A percentile compares a stretch with the other conserved stretches of the same genome.
Conservation (phyloP, 2,797 vertebrate species). For the Danio kyathit region DNA sequence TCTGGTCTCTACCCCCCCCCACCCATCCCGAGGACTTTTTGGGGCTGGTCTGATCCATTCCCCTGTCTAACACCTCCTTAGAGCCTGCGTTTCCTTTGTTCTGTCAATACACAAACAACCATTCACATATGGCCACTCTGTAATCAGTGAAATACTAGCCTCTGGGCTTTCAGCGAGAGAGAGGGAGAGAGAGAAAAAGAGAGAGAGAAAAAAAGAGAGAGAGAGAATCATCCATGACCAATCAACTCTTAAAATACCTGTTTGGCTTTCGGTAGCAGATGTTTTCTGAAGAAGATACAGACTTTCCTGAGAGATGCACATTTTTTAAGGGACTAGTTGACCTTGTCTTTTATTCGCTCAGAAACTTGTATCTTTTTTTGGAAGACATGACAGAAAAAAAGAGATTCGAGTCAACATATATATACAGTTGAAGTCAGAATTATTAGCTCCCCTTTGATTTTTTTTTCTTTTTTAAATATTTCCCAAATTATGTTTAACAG, state of each 20-base stretch:
- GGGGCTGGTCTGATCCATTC: constrained; percentile 84
- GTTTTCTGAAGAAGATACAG: constrained; percentile 73
- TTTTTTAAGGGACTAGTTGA: constrained; percentile 62
- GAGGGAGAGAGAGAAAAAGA: constrained; percentile 20
- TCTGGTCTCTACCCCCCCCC: constrained; percentile 63
- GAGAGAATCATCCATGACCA: constrained; percentile 82
- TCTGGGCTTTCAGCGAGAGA: constrained; percentile 75
- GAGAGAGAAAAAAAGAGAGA: constrained; percentile 54
- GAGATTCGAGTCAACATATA: constrained; percentile 70
- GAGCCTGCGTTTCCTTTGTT: constrained; percentile 84
- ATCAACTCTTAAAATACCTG: constrained; percentile 85
- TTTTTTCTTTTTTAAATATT: no score
- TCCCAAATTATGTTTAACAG: no score
- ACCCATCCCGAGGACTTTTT: constrained; percentile 81
- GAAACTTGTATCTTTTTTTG: neutral
- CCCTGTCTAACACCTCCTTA: constrained; percentile 88
- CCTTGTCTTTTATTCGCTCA: neutral
- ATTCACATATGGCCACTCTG: constrained; percentile 85
- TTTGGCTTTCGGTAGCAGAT: constrained; percentile 84
- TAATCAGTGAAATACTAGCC: constrained; percentile 90
- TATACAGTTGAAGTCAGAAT: no score
- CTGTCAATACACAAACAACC: constrained; percentile 89
- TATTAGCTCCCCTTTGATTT: no score
- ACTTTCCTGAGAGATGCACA: constrained; percentile 76
- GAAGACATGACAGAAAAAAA: constrained; percentile 60